phyloP scores from a whole-genome alignment of 2,797 vertebrate species.

The Gambelia wislizenii region DNA sequence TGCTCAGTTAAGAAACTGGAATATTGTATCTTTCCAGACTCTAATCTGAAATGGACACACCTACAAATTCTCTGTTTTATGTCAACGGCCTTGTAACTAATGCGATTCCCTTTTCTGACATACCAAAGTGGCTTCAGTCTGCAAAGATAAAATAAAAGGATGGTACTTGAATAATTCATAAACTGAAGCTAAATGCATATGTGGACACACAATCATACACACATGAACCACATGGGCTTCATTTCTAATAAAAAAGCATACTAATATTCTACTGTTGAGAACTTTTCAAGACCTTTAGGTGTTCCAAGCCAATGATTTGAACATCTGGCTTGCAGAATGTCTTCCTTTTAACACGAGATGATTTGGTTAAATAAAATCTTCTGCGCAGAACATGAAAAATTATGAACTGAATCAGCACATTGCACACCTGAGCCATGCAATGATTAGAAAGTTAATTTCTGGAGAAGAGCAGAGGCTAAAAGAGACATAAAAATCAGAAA shows the following conservation, averaged over 20 bases:
- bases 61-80: conserved; percentile 20
- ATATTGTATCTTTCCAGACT: not conserved
- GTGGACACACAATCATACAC: conserved; percentile 46
- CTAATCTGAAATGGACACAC: not conserved
- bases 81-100: conserved; percentile 41
- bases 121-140: conserved; percentile 59
- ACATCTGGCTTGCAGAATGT: conserved; percentile 53
- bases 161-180: conserved; percentile 72
- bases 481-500: conserved; percentile 37
- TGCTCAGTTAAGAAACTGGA: not conserved
- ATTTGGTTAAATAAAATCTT: conserved; percentile 54
- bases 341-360: conserved; percentile 34
- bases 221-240: conserved; percentile 47
- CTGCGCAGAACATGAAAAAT: conserved; percentile 19
- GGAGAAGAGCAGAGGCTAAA: conserved; percentile 49
- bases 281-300: conserved; percentile 51
- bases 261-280: conserved; percentile 42
- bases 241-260: conserved; percentile 66
- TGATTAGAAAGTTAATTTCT: conserved; percentile 59
- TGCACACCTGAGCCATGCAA: conserved; percentile 41
- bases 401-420: conserved; percentile 50
- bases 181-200: conserved; percentile 56
- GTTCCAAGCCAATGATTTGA: conserved; percentile 63
- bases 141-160: conserved; percentile 66
- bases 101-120: conserved; percentile 42